A percentile compares a stretch with the other conserved stretches of the same genome.
phyloP scores from a whole-genome alignment of 2,797 vertebrate species.

The Rhinogobio ventralis region DNA sequence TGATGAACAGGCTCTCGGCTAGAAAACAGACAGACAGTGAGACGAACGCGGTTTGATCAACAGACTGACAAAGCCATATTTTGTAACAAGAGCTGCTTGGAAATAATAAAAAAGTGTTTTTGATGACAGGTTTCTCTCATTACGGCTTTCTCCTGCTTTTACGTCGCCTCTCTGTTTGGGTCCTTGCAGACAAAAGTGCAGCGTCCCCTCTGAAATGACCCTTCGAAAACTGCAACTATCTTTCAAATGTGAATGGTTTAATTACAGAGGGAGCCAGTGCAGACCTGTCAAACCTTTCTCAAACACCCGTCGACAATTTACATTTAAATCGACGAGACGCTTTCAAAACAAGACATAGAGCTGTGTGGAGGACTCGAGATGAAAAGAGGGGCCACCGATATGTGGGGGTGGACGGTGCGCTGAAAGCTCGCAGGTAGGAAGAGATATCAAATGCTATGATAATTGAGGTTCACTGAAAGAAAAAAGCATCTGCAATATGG shows the following conservation, averaged over 20 bases:
- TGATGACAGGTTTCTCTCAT: conserved; percentile 38
- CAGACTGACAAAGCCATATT: conserved; percentile 11
- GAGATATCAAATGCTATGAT: conserved; percentile 46
- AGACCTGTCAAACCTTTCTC: neutral
- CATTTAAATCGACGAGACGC: conserved; percentile 18
- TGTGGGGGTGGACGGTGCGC: conserved; percentile 10
- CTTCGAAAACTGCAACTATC: conserved; percentile 6
- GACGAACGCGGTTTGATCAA: neutral
- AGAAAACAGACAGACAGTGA: conserved; percentile 1
- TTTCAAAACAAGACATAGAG: neutral
- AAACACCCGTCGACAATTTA: conserved; percentile 12
- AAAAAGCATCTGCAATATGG: conserved; percentile 21
- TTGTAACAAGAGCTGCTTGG: conserved; percentile 11
- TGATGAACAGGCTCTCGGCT: conserved; percentile 16
- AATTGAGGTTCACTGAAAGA: conserved; percentile 45
- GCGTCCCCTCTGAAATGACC: neutral
- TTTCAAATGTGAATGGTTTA: conserved; percentile 26
- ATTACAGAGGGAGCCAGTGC: conserved; percentile 22
- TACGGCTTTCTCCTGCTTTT: neutral
- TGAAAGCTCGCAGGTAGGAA: conserved; percentile 39
- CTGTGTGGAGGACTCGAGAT: conserved; percentile 6
- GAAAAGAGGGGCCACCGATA: conserved; percentile 36
- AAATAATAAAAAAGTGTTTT: neutral
- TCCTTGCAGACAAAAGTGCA: neutral
- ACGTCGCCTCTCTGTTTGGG: neutral